Base-by-base conservation (phyloP, 2,888 invertebrate genomes). In the Amblyjoppa fuscipennis region DNA sequence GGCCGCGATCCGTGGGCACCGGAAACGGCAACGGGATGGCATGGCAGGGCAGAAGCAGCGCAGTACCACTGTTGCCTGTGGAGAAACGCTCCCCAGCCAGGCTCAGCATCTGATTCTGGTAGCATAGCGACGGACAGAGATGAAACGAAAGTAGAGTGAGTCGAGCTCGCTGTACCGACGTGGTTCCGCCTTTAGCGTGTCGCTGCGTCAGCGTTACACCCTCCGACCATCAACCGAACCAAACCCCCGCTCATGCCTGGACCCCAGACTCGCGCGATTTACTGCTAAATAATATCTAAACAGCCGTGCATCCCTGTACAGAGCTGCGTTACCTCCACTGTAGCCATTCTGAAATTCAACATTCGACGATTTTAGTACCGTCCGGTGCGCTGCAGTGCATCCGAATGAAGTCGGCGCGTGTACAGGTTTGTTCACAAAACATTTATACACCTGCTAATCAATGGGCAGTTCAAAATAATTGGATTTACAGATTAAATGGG, bases 151-250 rank as follows among this genome's bases (percentile, higher is more conserved):
- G 87, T 87, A 84, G 87, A 84, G 78, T 71, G 86, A 84, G 88
- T 89, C 84, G 79, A 75, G 80, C 83, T 82, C 90, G 90, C 89
- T 90, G 66, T 45, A 56, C 74, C 59, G 74, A 66, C 88, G 83
- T 89, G 85, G 90, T 92, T 91, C 90, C 93, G 93, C 93, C 93
- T 92, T 93, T 93, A 93, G 90, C 93, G 90, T 93, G 93, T 93
- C 90, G 91, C 91, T 89, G 91, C 91, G 92, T 93, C 93, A 93
- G 93, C 93, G 92, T 90, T 92, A 92, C 92, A 92, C 90, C 91
- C 90, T 64, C 88, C 87, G 88, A 88, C 81, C 75, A 71, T 82
- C 82, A 82, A 51, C 71, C 73, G 77, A 53, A 87, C 85, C 90
- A 89, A 89, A 11, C 89, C 89, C 88, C 83, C 87, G 85, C 84